Base-by-base conservation (phyloP, 2,113 vertebrate genomes). In the Plecturocebus donacophilus region DNA sequence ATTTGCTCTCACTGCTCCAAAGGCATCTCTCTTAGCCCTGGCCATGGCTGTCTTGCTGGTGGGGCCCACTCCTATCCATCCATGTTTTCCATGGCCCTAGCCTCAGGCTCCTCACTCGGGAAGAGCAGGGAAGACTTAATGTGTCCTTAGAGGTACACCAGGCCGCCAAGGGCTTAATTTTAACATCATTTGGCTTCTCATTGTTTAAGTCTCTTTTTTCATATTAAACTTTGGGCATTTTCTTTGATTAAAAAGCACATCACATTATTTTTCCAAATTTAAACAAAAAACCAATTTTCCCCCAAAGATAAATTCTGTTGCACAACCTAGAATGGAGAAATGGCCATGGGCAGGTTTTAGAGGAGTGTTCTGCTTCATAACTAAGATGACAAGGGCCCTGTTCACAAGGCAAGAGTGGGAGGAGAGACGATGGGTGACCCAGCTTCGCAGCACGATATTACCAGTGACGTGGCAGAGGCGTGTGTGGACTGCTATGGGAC, bases 231-330 rank as follows among this genome's bases (percentile, higher is more conserved):
- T 77, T 77, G 88, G 91, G 93, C 91, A 94, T 77, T 93, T 96
- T 85, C 81, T 96, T 95, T 93, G 58, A 86, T 96, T 88, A 89
- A 83, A 95, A 90, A 88, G 71, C 58, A 64, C 25, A 87, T 14
- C 8, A 14, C 11, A n/a, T 35, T 88, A 56, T 93, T 96, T 95
- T 73, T 32, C 45, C 68, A 89, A 95, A 94, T 90, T 17, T 17
- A 79, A 25, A 87, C 23, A 30, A 27, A 13, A 45, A 52, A 13
- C 25, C 32, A 73, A n/a, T 61, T 92, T 86, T 70, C 42, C 71
- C 90, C 88, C 7, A 35, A 91, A 94, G 96, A 93, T 71, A 95
- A 85, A 94, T 95, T 94, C 85, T 56, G 14, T 86, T 81, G 42
- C 16, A 86, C 27, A 40, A 77, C 58, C 49, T 82, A 71, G 82